Base-by-base conservation (phyloP, 2,113 vertebrate genomes). In the Himantopus leucocephalus region DNA sequence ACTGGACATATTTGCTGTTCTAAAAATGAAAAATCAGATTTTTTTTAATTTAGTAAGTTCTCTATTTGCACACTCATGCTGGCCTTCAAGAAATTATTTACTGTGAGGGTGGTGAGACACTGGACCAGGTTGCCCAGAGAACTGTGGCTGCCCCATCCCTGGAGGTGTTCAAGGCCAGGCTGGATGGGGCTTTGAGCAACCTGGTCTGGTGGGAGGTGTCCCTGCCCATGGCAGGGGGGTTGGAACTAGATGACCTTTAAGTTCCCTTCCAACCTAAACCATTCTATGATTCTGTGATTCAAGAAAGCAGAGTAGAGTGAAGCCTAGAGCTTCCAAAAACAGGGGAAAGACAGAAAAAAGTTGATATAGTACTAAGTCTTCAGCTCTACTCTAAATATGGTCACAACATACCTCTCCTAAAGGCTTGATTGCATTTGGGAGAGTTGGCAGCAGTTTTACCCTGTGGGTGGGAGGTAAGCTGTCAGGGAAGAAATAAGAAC, bases 401-500 rank as follows among this genome's bases (percentile, higher is more conserved):
- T 98, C 62, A 97, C 96, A 68, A 84, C 97, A 4, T 85, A 98
- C 41, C 97, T 23, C 95, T 99, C 94, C 98, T 98, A 41, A 98
- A 73, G 98, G 98, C 55, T 99, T 99, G 77, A 92, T 94, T 53
- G 98, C 98, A 17, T 97, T 98, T 43, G 98, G 98, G 59, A 98
- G 99, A 97, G 98, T 98, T 97, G 71, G 98, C 23, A 98, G 99
- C 71, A 98, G 98, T 15, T 97, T 97, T 5, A 97, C 97, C 76
- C 98, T 99, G 66, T 98, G 99, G 24, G 94, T 98, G 37, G 98
- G 98, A 95, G 98, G 98, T 99, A 97, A 99, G 97, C 94, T 86
- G 92, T 64, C 67, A 85, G 72, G 30, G 60, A 77, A n/a, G 35
- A 66, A 72, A 23, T 37, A 70, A 73, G 53, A 93, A 71, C 43